A percentile compares a stretch with the other conserved stretches of the same genome.
Conservation (phyloP, 1,140 invertebrate species). For the Drosophila melanogaster region DNA sequence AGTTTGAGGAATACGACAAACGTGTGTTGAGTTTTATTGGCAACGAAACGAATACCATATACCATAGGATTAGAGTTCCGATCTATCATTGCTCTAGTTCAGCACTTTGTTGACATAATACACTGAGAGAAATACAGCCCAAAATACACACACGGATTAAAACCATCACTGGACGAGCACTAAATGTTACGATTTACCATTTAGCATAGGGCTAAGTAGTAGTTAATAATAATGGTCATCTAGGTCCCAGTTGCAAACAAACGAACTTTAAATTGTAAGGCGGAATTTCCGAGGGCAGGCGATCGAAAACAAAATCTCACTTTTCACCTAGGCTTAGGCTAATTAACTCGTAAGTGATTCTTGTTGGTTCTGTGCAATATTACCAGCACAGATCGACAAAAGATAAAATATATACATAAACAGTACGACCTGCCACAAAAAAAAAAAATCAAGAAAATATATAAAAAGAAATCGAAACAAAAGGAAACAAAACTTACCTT, state of each 20-base stretch:
- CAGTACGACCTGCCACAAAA: slow-evolving; percentile 79
- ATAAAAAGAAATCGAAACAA: slow-evolving; percentile 20
- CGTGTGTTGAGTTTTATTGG: slow-evolving; percentile 81
- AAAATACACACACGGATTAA: slow-evolving; percentile 28
- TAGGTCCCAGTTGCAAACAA: slow-evolving; percentile 74
- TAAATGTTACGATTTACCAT: slow-evolving; percentile 77
- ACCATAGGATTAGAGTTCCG: slow-evolving; percentile 61
- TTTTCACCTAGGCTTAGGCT: slow-evolving; percentile 43
- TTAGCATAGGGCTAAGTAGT: slow-evolving; percentile 59
- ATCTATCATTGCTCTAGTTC: slow-evolving; percentile 67
- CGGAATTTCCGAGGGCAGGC: slow-evolving; percentile 26
- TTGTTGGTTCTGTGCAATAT: slow-evolving; percentile 32
- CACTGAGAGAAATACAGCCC: slow-evolving; percentile 35
- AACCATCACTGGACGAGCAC: slow-evolving; percentile 59
- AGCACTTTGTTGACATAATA: slow-evolving; percentile 69
- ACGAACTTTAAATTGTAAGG: slow-evolving; percentile 53
- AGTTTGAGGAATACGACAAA: slow-evolving; percentile 58
- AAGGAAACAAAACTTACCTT: slow-evolving; percentile 53
- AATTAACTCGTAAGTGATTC: slow-evolving; percentile 52
- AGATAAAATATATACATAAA: slow-evolving; percentile 41
- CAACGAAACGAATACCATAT: slow-evolving; percentile 58
- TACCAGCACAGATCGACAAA: slow-evolving; percentile 23
- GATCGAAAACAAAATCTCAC: slow-evolving; percentile 45
- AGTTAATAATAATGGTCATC: slow-evolving; percentile 63
- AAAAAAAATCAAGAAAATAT: slow-evolving; percentile 17